Evolutionary conservation across 2,797 vertebrate genomes (phyloP).

Genomic region (Hoplostethus mediterraneus): DNA sequence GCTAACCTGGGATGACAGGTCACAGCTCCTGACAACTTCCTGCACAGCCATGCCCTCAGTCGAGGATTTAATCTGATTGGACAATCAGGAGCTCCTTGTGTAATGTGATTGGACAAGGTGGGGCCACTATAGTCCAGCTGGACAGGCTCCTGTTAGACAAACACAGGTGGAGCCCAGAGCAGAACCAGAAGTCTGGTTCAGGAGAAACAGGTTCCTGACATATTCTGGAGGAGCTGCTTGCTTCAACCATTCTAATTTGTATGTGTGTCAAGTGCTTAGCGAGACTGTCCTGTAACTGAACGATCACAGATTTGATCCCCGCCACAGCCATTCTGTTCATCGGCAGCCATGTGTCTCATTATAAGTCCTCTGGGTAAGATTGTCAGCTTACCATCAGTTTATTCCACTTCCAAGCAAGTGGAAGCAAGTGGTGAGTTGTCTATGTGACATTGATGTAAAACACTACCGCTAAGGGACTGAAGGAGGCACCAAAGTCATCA

Average conservation of each 20-base stretch:
- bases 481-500: too few species aligned
- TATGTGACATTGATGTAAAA: too few species aligned
- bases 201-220: neutral
- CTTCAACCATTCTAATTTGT: neutral
- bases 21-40: constrained; percentile 33
- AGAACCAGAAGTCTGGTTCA: neutral
- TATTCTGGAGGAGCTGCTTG: neutral
- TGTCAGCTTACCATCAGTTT: too few species aligned
- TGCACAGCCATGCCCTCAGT: neutral
- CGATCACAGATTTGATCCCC: too few species aligned
- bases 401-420: too few species aligned
- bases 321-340: too few species aligned
- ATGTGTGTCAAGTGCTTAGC: neutral
- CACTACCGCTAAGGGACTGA: too few species aligned
- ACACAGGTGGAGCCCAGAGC: constrained; percentile 4
- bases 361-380: too few species aligned
- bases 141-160: constrained; percentile 22
- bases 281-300: too few species aligned
- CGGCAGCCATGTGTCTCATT: too few species aligned
- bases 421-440: too few species aligned
- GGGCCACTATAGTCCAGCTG: constrained; percentile 6
- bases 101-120: constrained; percentile 37
- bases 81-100: constrained; percentile 10
- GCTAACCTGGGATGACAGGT: constrained; percentile 34
- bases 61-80: constrained; percentile 27